phyloP scores from a whole-genome alignment of 1,140 invertebrate genomes.

The Asobara japonica region DNA sequence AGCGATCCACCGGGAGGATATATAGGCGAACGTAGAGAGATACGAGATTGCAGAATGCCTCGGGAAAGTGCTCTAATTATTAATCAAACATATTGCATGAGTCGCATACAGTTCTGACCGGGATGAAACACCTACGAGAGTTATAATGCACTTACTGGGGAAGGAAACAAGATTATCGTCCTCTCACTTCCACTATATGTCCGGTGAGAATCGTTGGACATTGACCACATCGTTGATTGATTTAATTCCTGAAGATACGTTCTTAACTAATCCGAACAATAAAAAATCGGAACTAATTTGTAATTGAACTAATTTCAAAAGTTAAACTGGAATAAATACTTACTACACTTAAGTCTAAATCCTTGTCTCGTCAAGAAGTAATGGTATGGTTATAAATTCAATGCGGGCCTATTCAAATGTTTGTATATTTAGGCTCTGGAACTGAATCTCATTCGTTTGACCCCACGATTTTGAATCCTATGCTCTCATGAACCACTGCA shows the following conservation, averaged over 20 bases:
- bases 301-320: no score
- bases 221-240: background rate
- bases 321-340: no score
- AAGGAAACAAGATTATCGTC: constrained; percentile 51
- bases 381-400: no score
- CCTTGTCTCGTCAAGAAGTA: no score
- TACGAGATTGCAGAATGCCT: constrained; percentile 23
- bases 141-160: constrained; percentile 51
- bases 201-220: constrained; percentile 19
- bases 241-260: background rate
- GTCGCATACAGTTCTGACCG: constrained; percentile 39
- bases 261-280: no score
- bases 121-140: constrained; percentile 44
- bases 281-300: no score
- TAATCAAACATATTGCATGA: constrained; percentile 54
- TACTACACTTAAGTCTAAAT: no score
- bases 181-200: constrained; percentile 27
- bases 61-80: constrained; percentile 52
- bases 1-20: background rate
- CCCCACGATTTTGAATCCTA: no score
- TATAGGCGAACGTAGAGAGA: constrained; percentile 37
- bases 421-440: no score
- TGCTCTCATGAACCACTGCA: no score
- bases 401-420: no score
- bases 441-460: no score